phyloP scores from a whole-genome alignment of 2,113 vertebrate genomes.

The Coregonus clupeaformis region DNA sequence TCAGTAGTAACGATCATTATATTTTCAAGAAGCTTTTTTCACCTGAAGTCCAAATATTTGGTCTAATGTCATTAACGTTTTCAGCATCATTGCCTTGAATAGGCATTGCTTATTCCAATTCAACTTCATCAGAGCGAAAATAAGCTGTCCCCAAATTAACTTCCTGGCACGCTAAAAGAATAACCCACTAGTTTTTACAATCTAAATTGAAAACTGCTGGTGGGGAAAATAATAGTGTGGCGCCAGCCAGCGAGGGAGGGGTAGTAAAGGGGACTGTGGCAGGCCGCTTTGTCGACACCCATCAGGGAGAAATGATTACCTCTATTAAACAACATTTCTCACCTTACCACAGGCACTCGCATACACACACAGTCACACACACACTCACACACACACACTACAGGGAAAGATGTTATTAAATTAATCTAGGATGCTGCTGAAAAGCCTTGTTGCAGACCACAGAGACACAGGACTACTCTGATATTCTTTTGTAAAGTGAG shows the following conservation, averaged over 20 bases:
- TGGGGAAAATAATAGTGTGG: slow-evolving; percentile 64
- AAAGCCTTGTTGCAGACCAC: no score
- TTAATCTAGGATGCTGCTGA: not conserved
- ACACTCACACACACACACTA: no score
- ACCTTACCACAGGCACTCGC: not conserved
- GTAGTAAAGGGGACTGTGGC: slow-evolving; percentile 28
- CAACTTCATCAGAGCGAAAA: not conserved
- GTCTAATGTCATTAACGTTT: not conserved
- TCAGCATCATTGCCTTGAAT: not conserved
- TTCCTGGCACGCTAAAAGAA: slow-evolving; percentile 34
- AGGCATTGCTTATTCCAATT: not conserved
- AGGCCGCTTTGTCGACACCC: slow-evolving; percentile 37
- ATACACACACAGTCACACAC: not conserved
- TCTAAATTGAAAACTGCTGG: slow-evolving; percentile 68
- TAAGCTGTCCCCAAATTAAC: slow-evolving; percentile 48
- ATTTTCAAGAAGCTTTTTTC: no score
- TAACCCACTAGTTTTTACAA: slow-evolving; percentile 49
- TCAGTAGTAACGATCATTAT: no score
- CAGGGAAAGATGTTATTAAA: not conserved
- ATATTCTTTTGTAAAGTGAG: no score
- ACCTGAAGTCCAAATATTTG: no score
- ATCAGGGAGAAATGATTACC: slow-evolving; percentile 47
- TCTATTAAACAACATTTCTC: not conserved
- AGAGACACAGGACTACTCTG: no score
- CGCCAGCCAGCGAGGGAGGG: slow-evolving; percentile 28